Evolutionary conservation across 1,140 invertebrate species (phyloP), one percentile per base, ranked within the genome.

Genomic region (Geopemphigus sp.): DNA sequence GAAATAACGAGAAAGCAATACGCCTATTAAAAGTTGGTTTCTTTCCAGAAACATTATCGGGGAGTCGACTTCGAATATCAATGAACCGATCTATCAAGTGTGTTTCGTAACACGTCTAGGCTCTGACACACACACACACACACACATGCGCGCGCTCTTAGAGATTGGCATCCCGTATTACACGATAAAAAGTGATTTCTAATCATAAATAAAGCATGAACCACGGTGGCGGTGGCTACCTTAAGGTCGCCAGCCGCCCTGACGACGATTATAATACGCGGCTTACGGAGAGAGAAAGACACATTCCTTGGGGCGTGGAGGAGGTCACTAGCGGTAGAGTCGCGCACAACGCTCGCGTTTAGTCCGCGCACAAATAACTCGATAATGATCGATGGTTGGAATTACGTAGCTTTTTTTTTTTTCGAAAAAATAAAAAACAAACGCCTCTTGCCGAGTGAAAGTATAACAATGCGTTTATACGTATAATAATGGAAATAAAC

Each of bases 171-270:
- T 76, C 56, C 56, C 15, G 56, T 45, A 45, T 76, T 76, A 76
- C 73, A 59, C 73, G 73, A 76, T 57, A 59, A 76, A 76, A 61
- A 76, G 73, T 76, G 73, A 76, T 76, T 76, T 76, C 73, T 76
- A 76, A 76, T 76, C 73, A 76, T 76, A 76, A 76, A 76, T 76
- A 76, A 76, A 76, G 73, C 73, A 76, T 76, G 73, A 76, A 76
- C 54, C 53, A n/a, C 56, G 0, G 73, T 59, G 32, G 14, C 56
- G 0, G 73, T 59, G 32, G 14, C 32, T 57, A 59, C 56, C 73
- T 59, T 59, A 29, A 61, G 72, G 72, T 76, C 73, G 54, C 56
- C 32, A 54, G 70, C 53, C 47, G n/a, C 66, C 66, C 66, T 32
- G 19, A 56, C 53, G 32, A 56, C 53, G 50, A 15, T 39, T 54